Conservation (phyloP, 2,888 invertebrate species). For the Lepidocyrtoides sp. region DNA sequence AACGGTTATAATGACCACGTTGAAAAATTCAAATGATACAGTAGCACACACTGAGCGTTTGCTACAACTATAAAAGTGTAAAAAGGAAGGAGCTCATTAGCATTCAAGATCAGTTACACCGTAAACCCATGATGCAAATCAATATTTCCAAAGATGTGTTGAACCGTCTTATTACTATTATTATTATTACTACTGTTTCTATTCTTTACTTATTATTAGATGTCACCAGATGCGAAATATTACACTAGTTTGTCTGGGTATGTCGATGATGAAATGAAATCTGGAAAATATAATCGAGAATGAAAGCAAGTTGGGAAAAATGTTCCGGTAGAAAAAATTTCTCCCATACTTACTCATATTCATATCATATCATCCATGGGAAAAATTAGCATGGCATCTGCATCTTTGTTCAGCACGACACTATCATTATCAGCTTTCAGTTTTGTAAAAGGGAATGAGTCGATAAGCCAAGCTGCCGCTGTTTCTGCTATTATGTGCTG, state of each 20-base stretch:
- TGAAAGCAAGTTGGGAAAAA: not conserved
- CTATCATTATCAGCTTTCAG: not conserved
- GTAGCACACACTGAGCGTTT: not conserved
- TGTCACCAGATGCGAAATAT: slow-evolving; percentile 73
- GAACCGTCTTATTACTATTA: slow-evolving; percentile 17
- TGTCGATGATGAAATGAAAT: slow-evolving; percentile 25
- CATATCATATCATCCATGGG: slow-evolving; percentile 47
- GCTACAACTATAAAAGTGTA: too few species aligned
- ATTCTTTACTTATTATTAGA: slow-evolving; percentile 35
- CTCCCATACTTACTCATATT: not conserved
- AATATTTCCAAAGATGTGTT: slow-evolving; percentile 38
- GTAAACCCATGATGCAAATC: slow-evolving; percentile 48
- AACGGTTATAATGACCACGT: not conserved
- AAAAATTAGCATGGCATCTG: slow-evolving; percentile 73
- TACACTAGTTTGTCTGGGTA: not conserved
- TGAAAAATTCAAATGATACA: slow-evolving; percentile 30
- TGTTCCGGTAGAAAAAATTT: slow-evolving; percentile 7
- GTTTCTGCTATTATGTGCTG: too few species aligned
- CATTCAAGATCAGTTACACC: slow-evolving; percentile 61
- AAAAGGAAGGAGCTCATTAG: slow-evolving; percentile 55
- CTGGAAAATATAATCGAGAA: not conserved
- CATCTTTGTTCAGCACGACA: slow-evolving; percentile 11
- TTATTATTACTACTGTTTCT: not conserved
- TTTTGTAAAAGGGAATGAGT: not conserved
- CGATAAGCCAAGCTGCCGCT: slow-evolving; percentile 52